A percentile compares a stretch with the other conserved stretches of the same genome.
phyloP scores from a whole-genome alignment of 2,888 invertebrate species.

The Encarsia formosa region DNA sequence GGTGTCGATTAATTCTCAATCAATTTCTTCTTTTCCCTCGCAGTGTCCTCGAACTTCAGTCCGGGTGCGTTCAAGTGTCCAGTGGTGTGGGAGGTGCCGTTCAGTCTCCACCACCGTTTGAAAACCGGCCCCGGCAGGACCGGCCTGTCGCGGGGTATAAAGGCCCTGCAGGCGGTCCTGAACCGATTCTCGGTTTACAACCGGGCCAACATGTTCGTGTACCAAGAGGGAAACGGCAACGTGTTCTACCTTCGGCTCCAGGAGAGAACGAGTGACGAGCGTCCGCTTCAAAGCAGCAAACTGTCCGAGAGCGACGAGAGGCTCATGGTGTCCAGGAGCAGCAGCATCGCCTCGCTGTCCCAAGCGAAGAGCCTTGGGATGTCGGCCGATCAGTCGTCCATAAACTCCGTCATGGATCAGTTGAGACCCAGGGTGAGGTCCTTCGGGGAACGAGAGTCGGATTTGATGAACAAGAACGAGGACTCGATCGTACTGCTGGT shows the following conservation, averaged over 20 bases:
- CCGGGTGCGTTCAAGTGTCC: conserved; percentile 72
- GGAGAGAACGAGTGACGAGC: conserved; percentile 47
- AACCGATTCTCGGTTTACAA: conserved; percentile 69
- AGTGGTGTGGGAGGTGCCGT: conserved; percentile 68
- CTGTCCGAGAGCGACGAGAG: conserved; percentile 49
- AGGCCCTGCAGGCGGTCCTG: conserved; percentile 63
- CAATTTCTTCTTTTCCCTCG: not conserved
- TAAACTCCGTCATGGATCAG: conserved; percentile 28
- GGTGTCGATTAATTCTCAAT: not conserved
- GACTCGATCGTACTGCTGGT: conserved; percentile 64
- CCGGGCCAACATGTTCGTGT: conserved; percentile 73
- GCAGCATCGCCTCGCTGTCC: conserved; percentile 46
- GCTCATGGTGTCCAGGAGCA: conserved; percentile 47
- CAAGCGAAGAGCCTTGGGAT: conserved; percentile 37
- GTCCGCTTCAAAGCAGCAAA: conserved; percentile 42
- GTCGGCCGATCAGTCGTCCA: conserved; percentile 28
- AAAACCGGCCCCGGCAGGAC: conserved; percentile 62
- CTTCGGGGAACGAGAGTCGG: conserved; percentile 57
- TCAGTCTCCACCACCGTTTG: conserved; percentile 67
- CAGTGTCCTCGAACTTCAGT: conserved; percentile 24
- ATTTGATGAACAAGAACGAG: conserved; percentile 53
- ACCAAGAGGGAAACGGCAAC: conserved; percentile 61
- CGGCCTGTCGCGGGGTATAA: conserved; percentile 60
- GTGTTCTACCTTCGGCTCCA: conserved; percentile 59
- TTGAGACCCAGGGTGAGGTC: conserved; percentile 57